Percentiles rank a stretch among this genome's conserved stretches.
Conservation (phyloP, 2,797 vertebrate genomes). For the Leucoraja ocellata region DNA sequence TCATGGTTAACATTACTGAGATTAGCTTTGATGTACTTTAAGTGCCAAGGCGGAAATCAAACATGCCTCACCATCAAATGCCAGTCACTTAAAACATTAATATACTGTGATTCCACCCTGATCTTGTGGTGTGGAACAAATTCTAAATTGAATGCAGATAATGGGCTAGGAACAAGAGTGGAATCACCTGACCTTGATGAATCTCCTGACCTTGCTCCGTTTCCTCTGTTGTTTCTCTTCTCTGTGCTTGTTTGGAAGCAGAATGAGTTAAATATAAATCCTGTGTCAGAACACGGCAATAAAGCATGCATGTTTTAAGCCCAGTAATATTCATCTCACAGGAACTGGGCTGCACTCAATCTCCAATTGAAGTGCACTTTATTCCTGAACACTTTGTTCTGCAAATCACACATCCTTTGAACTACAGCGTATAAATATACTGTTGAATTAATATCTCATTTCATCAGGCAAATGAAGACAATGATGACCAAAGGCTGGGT, state of each 20-base stretch:
- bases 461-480: slow-evolving; percentile 60
- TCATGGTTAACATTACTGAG: no score
- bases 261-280: background rate
- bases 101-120: no score
- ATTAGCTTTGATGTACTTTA: no score
- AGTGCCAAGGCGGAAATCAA: no score
- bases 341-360: slow-evolving; percentile 54
- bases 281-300: background rate
- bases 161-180: background rate
- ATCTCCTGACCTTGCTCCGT: background rate
- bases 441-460: slow-evolving; percentile 80
- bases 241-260: background rate
- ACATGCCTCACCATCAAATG: no score
- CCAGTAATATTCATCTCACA: slow-evolving; percentile 43
- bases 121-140: background rate
- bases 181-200: background rate
- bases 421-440: slow-evolving; percentile 71
- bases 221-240: background rate
- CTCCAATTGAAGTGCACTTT: slow-evolving; percentile 66
- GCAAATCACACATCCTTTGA: slow-evolving; percentile 68
- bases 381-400: slow-evolving; percentile 63
- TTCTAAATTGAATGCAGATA: background rate
- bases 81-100: no score
- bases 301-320: background rate
- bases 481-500: slow-evolving; percentile 46